These are phyloP conservation scores for Pheucticus melanocephalus DNA, from an alignment of 2,113 vertebrate genomes.

Conservation along the genomic window DNA sequence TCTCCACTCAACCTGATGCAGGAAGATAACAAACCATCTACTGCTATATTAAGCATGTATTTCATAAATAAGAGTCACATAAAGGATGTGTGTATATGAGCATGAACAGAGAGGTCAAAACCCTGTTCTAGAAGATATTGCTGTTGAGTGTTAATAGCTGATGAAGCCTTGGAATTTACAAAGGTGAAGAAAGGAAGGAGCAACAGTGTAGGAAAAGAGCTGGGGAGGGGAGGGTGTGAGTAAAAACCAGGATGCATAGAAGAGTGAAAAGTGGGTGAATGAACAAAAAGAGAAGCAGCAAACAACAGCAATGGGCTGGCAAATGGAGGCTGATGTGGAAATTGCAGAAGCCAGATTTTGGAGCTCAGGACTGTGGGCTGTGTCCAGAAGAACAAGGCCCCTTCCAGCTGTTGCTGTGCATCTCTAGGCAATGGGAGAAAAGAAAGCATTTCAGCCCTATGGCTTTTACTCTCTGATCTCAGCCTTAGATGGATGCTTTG, in stretches of 20 bases:
- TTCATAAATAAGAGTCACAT: background rate
- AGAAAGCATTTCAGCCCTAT: background rate
- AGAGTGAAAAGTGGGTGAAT: background rate
- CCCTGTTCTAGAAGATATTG: background rate
- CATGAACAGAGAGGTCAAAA: background rate
- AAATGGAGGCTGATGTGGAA: background rate
- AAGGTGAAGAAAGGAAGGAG: background rate
- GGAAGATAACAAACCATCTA: background rate
- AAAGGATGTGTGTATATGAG: background rate
- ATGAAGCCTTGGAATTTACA: rapidly evolving
- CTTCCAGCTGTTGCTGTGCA: background rate
- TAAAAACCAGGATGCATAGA: background rate
- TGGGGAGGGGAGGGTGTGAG: background rate
- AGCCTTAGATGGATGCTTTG: background rate
- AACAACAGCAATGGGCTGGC: background rate
- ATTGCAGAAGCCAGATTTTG: background rate
- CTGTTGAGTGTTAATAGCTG: background rate
- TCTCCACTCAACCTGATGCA: background rate
- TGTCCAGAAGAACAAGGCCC: background rate
- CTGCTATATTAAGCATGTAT: background rate
- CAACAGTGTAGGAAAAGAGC: background rate
- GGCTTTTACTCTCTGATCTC: background rate
- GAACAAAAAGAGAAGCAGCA: background rate
- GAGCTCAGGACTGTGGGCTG: background rate
- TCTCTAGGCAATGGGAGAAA: background rate